These are phyloP conservation scores for Apotomis capreana DNA, from an alignment of 2,888 invertebrate species.

Conservation along the genomic window DNA sequence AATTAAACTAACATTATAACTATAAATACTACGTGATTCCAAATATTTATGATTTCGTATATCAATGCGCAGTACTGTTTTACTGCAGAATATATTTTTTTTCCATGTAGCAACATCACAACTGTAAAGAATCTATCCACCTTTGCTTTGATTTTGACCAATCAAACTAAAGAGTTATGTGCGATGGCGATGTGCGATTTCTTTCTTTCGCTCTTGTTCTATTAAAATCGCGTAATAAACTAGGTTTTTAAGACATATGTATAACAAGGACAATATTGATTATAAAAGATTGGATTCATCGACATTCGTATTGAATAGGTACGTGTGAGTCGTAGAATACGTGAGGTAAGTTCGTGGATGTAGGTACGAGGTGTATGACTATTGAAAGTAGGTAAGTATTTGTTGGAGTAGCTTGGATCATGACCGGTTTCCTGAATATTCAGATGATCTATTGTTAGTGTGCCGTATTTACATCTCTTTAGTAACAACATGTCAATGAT, in stretches of 20 bases:
- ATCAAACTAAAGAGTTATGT: slow-evolving; percentile 39
- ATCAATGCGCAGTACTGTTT: background rate
- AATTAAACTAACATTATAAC: background rate
- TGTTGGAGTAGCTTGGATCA: slow-evolving; percentile 66
- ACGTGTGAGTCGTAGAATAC: slow-evolving; percentile 46
- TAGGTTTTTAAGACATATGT: slow-evolving; percentile 26
- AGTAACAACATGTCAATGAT: slow-evolving; percentile 39
- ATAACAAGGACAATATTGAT: slow-evolving; percentile 24
- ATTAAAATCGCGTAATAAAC: slow-evolving; percentile 26
- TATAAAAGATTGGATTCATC: slow-evolving; percentile 14
- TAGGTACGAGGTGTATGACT: slow-evolving; percentile 69
- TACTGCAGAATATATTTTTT: slow-evolving; percentile 9
- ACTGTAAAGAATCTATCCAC: slow-evolving; percentile 30
- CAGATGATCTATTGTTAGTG: slow-evolving; percentile 56
- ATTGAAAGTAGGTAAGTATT: slow-evolving; percentile 69
- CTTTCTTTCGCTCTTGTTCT: slow-evolving; percentile 36
- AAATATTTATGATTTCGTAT: background rate
- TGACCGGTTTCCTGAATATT: slow-evolving; percentile 70
- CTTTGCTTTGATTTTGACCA: slow-evolving; percentile 40
- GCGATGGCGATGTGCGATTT: slow-evolving; percentile 40
- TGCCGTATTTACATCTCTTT: slow-evolving; percentile 47
- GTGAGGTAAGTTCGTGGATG: slow-evolving; percentile 70
- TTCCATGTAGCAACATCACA: slow-evolving; percentile 23
- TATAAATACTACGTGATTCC: background rate
- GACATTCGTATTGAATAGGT: slow-evolving; percentile 13